Evolutionary conservation across 2,888 invertebrate genomes (phyloP), one percentile per base, ranked within the genome.

Genomic region (Lysandra bellargus): DNA sequence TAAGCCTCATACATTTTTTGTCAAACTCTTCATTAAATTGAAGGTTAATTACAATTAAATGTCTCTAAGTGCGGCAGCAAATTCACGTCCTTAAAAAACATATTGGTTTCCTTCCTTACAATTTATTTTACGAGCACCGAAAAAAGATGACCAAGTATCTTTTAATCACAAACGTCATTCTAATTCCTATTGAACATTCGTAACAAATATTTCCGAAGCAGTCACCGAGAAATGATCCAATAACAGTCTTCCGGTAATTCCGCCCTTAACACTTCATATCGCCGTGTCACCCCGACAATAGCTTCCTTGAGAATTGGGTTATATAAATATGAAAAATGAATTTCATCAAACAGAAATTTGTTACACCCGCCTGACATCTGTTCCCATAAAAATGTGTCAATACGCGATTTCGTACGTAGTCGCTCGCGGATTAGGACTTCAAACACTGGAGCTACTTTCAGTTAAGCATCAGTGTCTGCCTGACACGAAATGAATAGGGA

Each of bases 301-400:
- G 14, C 69, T 14, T 69, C 33, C 33, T 69, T 69, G 33, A 37
- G 69, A 69, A 69, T 69, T 69, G 69, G 69, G 69, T 69, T 69
- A 69, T 37, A 37, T 69, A 69, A 69, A 69, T 69, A 69, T 69
- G 33, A 37, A 37, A 69, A 69, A 69, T 69, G 69, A 69, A 37
- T 69, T 69, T 69, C 4, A 69, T 69, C 4, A 69, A 69, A 69
- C 69, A 37, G 33, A 33, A 61, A 61, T 7, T 61, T 3, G 12
- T 33, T 5, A 69, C 5, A 69, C 5, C 33, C 69, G 69, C 69
- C 33, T 69, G 69, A 69, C 69, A 69, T 37, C 69, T 69, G 69
- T 33, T 69, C 37, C 69, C 5, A 69, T 69, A 69, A 37, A 69
- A 69, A 69, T 14, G 69, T 37, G 69, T 33, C 69, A 37, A 69